phyloP scores from a whole-genome alignment of 2,888 invertebrate species.

The Morpho deidamia region DNA sequence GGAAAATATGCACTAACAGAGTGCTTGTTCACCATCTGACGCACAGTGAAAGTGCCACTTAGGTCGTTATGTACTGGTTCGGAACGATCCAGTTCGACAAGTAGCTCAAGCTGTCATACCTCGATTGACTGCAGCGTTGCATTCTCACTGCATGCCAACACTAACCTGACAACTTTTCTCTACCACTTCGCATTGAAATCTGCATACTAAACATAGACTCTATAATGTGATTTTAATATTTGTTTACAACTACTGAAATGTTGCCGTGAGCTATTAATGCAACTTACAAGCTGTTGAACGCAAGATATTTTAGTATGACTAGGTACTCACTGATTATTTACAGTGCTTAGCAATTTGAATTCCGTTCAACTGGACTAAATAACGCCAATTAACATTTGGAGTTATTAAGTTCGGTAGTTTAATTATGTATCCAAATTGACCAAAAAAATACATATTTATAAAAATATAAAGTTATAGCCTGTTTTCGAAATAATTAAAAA shows the following conservation, averaged over 20 bases:
- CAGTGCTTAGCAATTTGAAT: conserved; percentile 9
- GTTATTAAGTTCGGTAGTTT: no score
- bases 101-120: conserved; percentile 5
- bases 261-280: conserved; percentile 21
- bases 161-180: conserved; percentile 7
- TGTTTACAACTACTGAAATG: conserved; percentile 19
- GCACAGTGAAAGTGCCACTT: conserved; percentile 32
- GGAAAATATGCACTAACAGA: conserved; percentile 52
- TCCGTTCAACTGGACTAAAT: background rate
- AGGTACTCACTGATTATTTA: conserved; percentile 14
- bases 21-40: conserved; percentile 26
- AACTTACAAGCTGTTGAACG: conserved; percentile 24
- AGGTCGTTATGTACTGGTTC: conserved; percentile 15
- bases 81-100: conserved; percentile 28
- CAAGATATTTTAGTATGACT: conserved; percentile 23
- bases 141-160: conserved; percentile 9
- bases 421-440: no score
- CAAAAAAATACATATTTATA: no score
- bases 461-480: no score
- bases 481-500: no score
- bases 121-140: conserved; percentile 6
- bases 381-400: no score
- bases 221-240: conserved; percentile 1
- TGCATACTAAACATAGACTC: background rate
- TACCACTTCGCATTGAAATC: conserved; percentile 1